These are phyloP conservation scores for Cossypha caffra DNA, from an alignment of 2,797 vertebrate genomes.

Conservation along the genomic window DNA sequence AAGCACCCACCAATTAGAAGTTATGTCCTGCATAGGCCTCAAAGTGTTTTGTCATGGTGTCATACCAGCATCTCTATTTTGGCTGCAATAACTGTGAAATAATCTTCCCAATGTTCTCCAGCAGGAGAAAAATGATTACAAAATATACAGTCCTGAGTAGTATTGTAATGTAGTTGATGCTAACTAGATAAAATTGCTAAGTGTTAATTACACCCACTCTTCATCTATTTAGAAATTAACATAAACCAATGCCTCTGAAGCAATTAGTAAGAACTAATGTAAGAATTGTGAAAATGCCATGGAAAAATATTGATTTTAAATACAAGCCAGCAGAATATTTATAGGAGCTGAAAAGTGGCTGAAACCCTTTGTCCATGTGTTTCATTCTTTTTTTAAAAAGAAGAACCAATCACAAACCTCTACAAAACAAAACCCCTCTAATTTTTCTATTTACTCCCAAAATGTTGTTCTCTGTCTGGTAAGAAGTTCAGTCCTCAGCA, in stretches of 20 bases:
- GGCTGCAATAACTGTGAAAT: not conserved
- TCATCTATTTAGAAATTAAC: not conserved
- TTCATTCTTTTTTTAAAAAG: not conserved
- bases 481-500: slow-evolving; percentile 48
- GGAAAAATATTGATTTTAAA: not conserved
- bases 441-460: not conserved
- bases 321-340: not conserved
- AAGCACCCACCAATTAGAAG: not conserved
- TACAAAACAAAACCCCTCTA: not conserved
- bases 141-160: not conserved
- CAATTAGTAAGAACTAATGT: not conserved
- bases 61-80: not conserved
- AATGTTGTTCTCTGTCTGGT: not conserved
- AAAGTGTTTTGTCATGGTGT: not conserved
- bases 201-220: not conserved
- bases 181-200: not conserved
- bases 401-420: not conserved
- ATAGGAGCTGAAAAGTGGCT: not conserved
- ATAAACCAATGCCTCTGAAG: not conserved
- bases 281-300: not conserved
- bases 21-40: not conserved
- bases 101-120: not conserved
- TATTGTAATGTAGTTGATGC: not conserved
- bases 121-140: not conserved
- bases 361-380: not conserved